Base-by-base conservation (phyloP, 2,797 vertebrate genomes). In the Mus minutoides region DNA sequence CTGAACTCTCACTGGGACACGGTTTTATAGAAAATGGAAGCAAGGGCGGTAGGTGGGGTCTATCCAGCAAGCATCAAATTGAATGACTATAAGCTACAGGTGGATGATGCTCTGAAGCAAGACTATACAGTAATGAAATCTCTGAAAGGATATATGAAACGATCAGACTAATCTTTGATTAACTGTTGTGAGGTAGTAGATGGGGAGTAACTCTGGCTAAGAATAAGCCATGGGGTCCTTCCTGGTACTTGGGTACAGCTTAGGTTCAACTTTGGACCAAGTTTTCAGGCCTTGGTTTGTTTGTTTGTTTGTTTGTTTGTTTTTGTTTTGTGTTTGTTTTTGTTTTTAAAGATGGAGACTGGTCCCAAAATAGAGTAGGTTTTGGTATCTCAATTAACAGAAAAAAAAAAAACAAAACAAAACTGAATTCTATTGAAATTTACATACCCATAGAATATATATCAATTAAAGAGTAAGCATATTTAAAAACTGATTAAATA, bases 401-500 rank as follows among this genome's bases (percentile, higher is more conserved):
- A 26, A 0, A 93, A 77, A 52, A 21, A 0, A 83, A 8, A 26
- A 0, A 94, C 75, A 52, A 21, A 0, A 93, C 21, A 82, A 49
- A 96, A 24, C 29, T 88, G 6, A 2, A 19, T 78, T 96, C 71
- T n/a, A 22, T 6, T 76, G 40, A 43, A 88, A 90, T 90, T 52
- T 14, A 90, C 73, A 4, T 29, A 26, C 2, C 60, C 86, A 4
- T 43, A 87, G 80, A 95, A 0, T 64, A 31, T 52, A 6, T 71
- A 43, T 73, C 40, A 86, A 10, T 94, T 94, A 86, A 78, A 94
- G 69, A 91, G 58, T 60, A 75, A 92, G 34, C 54, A 64, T 94
- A 62, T 80, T 14, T 73, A n/a, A 64, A 46, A 64, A 73, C 17
- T 90, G 0, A 58, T 49, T 0, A 91, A 54, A 43, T 22, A 31